Evolutionary conservation across 37 sponge, comb jelly and placozoan species (phyloP).

Genomic region (Aplysina aerophoba): DNA sequence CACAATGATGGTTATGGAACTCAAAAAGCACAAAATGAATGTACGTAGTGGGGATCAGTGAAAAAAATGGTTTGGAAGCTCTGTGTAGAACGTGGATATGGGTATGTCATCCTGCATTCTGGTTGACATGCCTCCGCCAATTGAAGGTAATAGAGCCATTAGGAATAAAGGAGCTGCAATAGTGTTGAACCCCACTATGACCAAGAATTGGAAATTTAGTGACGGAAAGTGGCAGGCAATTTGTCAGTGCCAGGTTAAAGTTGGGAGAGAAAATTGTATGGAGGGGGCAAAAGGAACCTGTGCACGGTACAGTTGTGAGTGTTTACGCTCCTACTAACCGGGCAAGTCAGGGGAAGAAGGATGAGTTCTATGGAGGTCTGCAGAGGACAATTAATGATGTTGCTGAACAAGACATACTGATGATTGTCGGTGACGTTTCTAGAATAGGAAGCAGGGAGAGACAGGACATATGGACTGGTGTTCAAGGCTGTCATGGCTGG

Average conservation of each 20-base stretch:
- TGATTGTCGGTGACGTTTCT: neutral
- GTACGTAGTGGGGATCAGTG: no score
- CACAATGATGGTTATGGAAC: no score
- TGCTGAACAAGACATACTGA: neutral
- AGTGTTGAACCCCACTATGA: no score
- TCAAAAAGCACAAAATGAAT: no score
- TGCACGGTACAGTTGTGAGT: neutral
- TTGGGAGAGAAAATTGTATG: slow-evolving; percentile 13
- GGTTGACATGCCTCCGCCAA: no score
- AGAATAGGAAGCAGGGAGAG: neutral
- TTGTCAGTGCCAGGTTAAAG: slow-evolving; percentile 35
- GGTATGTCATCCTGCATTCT: no score
- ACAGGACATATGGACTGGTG: neutral
- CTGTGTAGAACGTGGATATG: no score
- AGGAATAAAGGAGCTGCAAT: no score
- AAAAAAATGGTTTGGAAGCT: no score
- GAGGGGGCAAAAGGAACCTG: neutral
- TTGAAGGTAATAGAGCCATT: no score
- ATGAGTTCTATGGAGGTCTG: neutral
- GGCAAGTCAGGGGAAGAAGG: neutral
- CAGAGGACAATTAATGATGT: neutral
- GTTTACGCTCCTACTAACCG: neutral
- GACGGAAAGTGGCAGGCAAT: slow-evolving; percentile 25
- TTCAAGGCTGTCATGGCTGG: slow-evolving; percentile 38
- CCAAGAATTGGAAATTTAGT: neutral